Evolutionary conservation across 2,797 vertebrate genomes (phyloP), one percentile per base, ranked within the genome.

Genomic region (Nannoperca australis): DNA sequence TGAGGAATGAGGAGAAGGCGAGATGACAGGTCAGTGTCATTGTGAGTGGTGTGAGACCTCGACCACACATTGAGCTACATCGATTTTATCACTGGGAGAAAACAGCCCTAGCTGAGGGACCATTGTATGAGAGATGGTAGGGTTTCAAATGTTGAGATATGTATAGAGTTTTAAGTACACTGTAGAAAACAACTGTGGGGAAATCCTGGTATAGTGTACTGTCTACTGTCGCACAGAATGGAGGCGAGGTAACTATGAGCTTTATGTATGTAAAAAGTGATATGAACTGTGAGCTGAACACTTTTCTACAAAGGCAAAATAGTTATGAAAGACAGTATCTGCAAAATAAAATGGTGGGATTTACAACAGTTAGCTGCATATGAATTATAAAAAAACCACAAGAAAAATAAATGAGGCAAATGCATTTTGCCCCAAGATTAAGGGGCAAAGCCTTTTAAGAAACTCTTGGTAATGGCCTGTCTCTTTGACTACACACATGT

Each of bases 1-100:
- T 73, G 82, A 83, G 84, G 80, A 91, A 88, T 79, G 84, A 20
- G 7, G 49, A 36, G 76, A 85, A 77, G 79, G 72, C 59, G 70
- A 92, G 89, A 68, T 83, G 78, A 79, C 84, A 85, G 81, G 85
- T 92, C 74, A 76, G 83, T 83, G 85, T 91, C 82, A 72, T 65
- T 71, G 78, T 83, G 82, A 86, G 83, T 38, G 2, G 70, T 85
- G 84, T 72, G 83, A 92, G 80, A 88, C 86, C 79, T 88, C 78
- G 56, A 76, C 56, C 80, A 70, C 88, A 92, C 92, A 94, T 89
- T 86, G 84, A 87, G 84, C 45, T 51, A 60, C 86, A 86, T 85
- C 83, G 80, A 93, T 93, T 91, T 77, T 76, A 89, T 90, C 88
- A 82, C 78, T 6, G 42, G 56, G 64, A 86, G 67, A 86, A 81